phyloP scores from a whole-genome alignment of 2,888 invertebrate species.

The Heterodera filipjevi region DNA sequence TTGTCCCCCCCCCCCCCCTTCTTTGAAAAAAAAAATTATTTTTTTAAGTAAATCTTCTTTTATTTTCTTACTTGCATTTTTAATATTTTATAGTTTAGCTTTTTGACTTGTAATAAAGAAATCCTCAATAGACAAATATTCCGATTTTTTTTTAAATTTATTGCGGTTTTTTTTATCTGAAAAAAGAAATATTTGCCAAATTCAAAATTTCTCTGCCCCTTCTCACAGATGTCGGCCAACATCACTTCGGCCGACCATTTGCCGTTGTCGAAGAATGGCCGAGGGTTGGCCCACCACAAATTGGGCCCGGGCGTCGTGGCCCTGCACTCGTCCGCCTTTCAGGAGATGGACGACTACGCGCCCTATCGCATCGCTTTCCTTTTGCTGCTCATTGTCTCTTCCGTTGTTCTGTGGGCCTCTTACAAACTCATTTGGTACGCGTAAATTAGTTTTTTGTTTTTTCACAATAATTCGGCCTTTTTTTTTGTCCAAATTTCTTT shows the following conservation, averaged over 20 bases:
- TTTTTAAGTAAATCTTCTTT: too few relatives aligned
- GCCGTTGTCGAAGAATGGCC: neutral
- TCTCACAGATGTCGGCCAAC: neutral
- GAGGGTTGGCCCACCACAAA: constrained; percentile 20
- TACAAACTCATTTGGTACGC: constrained; percentile 25
- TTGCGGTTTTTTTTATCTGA: too few relatives aligned
- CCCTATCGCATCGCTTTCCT: constrained; percentile 24
- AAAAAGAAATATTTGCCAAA: too few relatives aligned
- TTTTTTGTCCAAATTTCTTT: too few relatives aligned
- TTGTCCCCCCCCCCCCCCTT: too few relatives aligned
- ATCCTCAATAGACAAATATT: too few relatives aligned
- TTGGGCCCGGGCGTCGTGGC: constrained; percentile 22
- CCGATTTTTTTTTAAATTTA: too few relatives aligned
- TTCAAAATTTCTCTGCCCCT: neutral
- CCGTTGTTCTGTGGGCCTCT: constrained; percentile 24
- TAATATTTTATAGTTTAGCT: neutral
- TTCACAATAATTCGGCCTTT: too few relatives aligned
- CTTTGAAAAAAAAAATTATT: too few relatives aligned
- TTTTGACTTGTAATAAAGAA: too few relatives aligned
- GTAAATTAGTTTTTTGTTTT: too few relatives aligned
- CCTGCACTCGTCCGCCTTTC: neutral
- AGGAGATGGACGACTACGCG: constrained; percentile 27
- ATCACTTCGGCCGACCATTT: neutral
- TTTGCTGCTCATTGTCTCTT: constrained; percentile 22
- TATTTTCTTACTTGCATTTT: too few relatives aligned